phyloP scores from a whole-genome alignment of 1,140 invertebrate genomes.

The Orchesella cincta region DNA sequence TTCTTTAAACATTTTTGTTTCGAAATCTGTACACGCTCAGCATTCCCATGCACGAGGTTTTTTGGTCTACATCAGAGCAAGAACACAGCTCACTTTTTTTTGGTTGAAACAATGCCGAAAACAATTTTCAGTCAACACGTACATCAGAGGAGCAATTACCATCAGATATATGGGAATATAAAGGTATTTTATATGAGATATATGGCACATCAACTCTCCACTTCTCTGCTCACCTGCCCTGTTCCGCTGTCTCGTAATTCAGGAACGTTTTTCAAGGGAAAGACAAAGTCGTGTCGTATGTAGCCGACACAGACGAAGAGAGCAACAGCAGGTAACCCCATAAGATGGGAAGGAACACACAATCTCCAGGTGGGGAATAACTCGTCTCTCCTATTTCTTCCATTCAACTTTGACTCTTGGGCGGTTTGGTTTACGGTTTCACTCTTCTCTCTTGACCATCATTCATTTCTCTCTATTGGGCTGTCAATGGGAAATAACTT shows the following conservation, averaged over 20 bases:
- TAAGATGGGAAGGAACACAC: too few species aligned
- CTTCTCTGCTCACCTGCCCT: neutral
- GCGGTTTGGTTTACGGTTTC: neutral
- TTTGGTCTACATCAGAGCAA: too few species aligned
- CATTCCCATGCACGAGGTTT: neutral
- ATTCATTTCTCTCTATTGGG: slow-evolving; percentile 26
- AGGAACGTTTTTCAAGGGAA: neutral
- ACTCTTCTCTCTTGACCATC: slow-evolving; percentile 7
- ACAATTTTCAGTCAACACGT: neutral
- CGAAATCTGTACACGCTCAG: neutral
- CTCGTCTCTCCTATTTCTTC: neutral
- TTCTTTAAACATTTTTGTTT: too few species aligned
- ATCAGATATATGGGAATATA: neutral
- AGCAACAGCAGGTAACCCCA: neutral
- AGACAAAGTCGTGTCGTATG: too few species aligned
- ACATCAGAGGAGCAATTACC: too few species aligned
- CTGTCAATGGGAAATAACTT: slow-evolving; percentile 26
- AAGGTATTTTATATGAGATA: neutral
- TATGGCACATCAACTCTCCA: neutral
- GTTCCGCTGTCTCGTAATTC: neutral
- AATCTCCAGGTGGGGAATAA: slow-evolving; percentile 16
- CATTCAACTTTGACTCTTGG: neutral
- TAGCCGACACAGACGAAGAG: neutral
- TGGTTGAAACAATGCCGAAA: neutral
- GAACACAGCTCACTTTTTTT: neutral